Base-by-base conservation (phyloP, 2,113 vertebrate species). In the Morphnarchus princeps region DNA sequence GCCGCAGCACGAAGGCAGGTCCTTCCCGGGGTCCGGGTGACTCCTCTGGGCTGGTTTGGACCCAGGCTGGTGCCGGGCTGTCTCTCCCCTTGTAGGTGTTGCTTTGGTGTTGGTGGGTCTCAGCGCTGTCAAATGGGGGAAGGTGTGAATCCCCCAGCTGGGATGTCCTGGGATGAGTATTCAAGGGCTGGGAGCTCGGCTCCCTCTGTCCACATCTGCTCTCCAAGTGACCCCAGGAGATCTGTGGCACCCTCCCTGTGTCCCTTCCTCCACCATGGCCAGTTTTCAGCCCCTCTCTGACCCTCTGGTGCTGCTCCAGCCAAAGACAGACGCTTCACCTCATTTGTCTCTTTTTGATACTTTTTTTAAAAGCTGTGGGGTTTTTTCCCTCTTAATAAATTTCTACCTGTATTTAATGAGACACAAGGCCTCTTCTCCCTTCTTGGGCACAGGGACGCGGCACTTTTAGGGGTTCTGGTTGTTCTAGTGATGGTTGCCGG, bases 381-480 rank as follows among this genome's bases (percentile, higher is more conserved):
- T 83, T 28, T 45, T 1, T 1, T 4, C 20, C 38, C 28, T 74
- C 31, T 49, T 62, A 93, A 95, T 95, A 95, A 95, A 95, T 96
- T 94, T 95, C 91, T 97, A 94, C 91, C n/a, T 86, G 94, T 97
- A 95, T 97, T 97, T 97, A 97, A 96, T 61, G 81, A 93, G 62
- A 82, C 1, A 2, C 1, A 0, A 72, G n/a, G 36, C 50, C 31
- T 61, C 25, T 38, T 63, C 31, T 87, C 40, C 55, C 14, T 84
- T 71, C 52, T 42, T 0, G 1, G 20, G 55, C 0, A 0, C 0
- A 0, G 69, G 62, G 25, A 21, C 0, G 0, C 0, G 0, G 34
- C 14, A 13, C 8, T 72, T 80, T 4, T 5, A 7, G 22, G 29
- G 12, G 5, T 17, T 77, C 14, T 42, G 13, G 20, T 66, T 40